A percentile compares a stretch with the other conserved stretches of the same genome.
Conservation (phyloP, 2,888 invertebrate genomes). For the Entomobrya multifasciata region DNA sequence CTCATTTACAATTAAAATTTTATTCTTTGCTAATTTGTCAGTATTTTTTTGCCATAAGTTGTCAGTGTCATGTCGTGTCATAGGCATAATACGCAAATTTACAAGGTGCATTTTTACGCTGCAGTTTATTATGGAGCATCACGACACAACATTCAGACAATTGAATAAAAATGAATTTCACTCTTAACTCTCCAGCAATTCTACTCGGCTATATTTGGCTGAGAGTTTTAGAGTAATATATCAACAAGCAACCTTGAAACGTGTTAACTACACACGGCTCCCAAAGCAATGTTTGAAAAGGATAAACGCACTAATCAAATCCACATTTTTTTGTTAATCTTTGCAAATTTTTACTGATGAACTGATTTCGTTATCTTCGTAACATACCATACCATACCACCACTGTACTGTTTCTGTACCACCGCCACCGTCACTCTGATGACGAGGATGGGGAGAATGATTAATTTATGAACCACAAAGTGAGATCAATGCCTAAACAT, state of each 20-base stretch:
- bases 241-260: conserved; percentile 21
- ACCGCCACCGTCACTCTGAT: too few species aligned
- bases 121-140: not conserved
- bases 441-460: too few species aligned
- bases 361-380: not conserved
- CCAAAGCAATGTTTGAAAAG: not conserved
- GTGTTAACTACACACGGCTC: not conserved
- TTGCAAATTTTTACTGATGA: not conserved
- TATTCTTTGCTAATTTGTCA: conserved; percentile 13
- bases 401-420: too few species aligned
- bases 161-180: not conserved
- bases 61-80: conserved; percentile 11
- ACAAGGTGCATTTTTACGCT: not conserved
- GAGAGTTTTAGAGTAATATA: not conserved
- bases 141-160: not conserved
- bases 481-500: too few species aligned
- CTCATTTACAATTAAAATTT: conserved; percentile 24
- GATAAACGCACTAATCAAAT: conserved; percentile 17
- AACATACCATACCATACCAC: not conserved
- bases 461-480: too few species aligned
- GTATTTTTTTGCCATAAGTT: not conserved
- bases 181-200: not conserved
- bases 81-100: too few species aligned
- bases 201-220: not conserved
- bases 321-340: not conserved